Conservation (phyloP, 2,797 vertebrate species). For the Sebastiscus tertius region DNA sequence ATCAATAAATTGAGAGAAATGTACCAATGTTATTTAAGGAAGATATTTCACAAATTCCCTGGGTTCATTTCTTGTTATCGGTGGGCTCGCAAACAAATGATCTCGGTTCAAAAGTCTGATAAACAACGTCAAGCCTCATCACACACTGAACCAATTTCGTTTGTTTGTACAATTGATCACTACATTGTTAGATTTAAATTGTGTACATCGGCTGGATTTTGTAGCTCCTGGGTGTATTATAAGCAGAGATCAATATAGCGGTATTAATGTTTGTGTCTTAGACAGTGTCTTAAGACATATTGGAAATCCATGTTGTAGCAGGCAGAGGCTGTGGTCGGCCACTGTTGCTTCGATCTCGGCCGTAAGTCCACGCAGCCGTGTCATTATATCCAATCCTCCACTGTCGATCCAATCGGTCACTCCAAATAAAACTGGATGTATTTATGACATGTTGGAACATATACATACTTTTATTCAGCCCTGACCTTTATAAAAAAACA, state of each 20-base stretch:
- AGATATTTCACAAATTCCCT: neutral
- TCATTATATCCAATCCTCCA: constrained; percentile 54
- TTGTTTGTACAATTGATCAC: constrained; percentile 45
- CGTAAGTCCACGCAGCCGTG: constrained; percentile 33
- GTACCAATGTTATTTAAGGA: neutral
- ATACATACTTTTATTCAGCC: constrained; percentile 11
- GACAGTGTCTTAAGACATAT: constrained; percentile 68
- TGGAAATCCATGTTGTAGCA: constrained; percentile 79
- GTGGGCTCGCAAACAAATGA: neutral
- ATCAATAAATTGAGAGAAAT: neutral
- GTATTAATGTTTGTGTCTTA: constrained; percentile 67
- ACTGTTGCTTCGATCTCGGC: constrained; percentile 56
- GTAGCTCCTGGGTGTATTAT: constrained; percentile 54
- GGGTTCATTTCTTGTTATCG: neutral
- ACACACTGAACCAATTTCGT: constrained; percentile 27
- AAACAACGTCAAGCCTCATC: constrained; percentile 3
- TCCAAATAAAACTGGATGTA: constrained; percentile 61
- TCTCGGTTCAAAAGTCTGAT: constrained; percentile 1
- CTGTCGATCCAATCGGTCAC: constrained; percentile 44
- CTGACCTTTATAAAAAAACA: constrained; percentile 11
- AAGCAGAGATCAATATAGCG: constrained; percentile 50
- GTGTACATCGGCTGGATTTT: constrained; percentile 30
- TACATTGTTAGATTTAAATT: constrained; percentile 50
- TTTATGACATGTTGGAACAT: neutral
- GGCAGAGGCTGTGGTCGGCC: constrained; percentile 37